Evolutionary conservation across 2,113 vertebrate genomes (phyloP), one percentile per base, ranked within the genome.

Genomic region (Regulus satrapa): DNA sequence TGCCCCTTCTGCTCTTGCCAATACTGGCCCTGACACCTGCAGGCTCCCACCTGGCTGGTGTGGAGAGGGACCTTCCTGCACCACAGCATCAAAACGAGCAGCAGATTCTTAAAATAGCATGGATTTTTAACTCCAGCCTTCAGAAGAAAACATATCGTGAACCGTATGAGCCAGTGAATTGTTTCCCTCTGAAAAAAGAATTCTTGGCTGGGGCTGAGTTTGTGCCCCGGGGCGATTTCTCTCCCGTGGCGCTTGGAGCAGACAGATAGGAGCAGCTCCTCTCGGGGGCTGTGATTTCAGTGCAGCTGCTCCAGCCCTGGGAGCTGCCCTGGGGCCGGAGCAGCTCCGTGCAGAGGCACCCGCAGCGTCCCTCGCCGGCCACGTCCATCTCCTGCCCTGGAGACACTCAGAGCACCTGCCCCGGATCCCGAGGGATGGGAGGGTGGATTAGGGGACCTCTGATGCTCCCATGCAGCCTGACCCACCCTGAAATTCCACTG

Each of bases 71-170:
- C 14, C 56, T 41, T 62, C 64, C 55, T 48, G n/a, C 2, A 2
- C 36, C 3, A 4, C 69, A 17, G 51, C n/a, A 4, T 4, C 52
- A 38, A 38, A 28, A n/a, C 0, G 23, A 92, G 38, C 81, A 38
- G 78, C 38, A 62, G 56, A 95, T 91, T 92, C 94, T 92, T 96
- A 43, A 89, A 85, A 96, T 92, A 92, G 40, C 3, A 31, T 6
- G 68, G 94, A 91, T 89, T 92, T 91, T 63, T 81, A 85, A 29
- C 82, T 80, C 38, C 92, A 77, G 71, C 88, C 84, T 82, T 85
- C 93, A 77, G 85, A 75, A 83, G 95, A 79, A 89, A 94, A 46
- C 48, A 74, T 69, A 34, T 31, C 14, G 31, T 2, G 88, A 80
- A 32, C 0, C 43, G 4, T 16, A 9, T 10, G 72, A 84, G 72